These are phyloP conservation scores for Acrossocheilus wenchowensis DNA, from an alignment of 2,797 vertebrate species.

Conservation along the genomic window DNA sequence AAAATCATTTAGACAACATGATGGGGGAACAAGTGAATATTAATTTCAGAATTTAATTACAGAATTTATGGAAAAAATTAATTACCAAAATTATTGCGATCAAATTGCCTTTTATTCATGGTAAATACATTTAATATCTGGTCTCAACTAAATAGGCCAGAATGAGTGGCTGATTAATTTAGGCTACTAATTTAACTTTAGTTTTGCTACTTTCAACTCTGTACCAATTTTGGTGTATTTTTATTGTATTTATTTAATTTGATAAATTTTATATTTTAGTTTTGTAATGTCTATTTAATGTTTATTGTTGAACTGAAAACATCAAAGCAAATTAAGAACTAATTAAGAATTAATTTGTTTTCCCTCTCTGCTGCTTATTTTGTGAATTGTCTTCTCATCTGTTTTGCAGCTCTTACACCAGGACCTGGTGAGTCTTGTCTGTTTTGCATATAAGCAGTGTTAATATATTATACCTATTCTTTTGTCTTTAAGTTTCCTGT, in stretches of 20 bases:
- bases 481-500: background rate
- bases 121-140: slow-evolving; percentile 2
- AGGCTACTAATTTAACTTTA: background rate
- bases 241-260: background rate
- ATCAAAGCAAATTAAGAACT: too few relatives aligned
- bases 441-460: slow-evolving; percentile 16
- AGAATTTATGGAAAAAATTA: background rate
- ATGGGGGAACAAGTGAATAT: background rate
- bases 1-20: background rate
- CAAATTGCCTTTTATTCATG: background rate
- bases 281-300: background rate
- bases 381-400: background rate
- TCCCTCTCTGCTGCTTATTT: background rate
- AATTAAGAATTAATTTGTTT: too few relatives aligned
- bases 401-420: slow-evolving; percentile 83
- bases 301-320: background rate
- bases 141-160: too few relatives aligned
- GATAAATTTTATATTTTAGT: background rate
- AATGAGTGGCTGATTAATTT: background rate
- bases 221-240: background rate
- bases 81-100: background rate
- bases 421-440: slow-evolving; percentile 85
- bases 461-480: slow-evolving; percentile 36
- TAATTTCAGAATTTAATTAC: background rate
- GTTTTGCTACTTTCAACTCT: background rate